Conservation (phyloP, 2,797 vertebrate genomes). For the Halcyon smyrnensis region DNA sequence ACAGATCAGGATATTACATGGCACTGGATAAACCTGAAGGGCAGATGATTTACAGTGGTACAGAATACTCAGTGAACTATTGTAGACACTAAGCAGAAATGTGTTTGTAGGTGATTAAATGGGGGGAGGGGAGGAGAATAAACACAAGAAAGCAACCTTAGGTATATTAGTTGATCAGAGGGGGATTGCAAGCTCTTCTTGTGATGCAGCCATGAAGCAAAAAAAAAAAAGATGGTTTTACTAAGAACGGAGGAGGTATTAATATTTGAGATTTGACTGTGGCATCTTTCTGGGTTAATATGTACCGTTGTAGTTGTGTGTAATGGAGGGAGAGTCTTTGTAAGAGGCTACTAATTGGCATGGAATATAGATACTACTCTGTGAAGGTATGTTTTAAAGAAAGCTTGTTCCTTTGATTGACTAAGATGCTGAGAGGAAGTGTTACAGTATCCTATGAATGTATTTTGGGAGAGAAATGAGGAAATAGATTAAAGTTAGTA, state of each 20-base stretch:
- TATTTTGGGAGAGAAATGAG: background rate
- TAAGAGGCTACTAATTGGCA: background rate
- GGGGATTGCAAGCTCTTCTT: background rate
- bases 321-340: background rate
- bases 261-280: background rate
- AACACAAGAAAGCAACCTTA: background rate
- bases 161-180: accelerated
- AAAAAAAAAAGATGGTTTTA: background rate
- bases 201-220: background rate
- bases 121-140: background rate
- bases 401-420: background rate
- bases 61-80: background rate
- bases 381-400: background rate
- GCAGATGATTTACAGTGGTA: background rate
- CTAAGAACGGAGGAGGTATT: background rate
- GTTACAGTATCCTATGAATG: background rate
- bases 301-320: background rate
- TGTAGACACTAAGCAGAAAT: background rate
- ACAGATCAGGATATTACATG: background rate
- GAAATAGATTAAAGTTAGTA: background rate
- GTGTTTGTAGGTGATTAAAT: background rate
- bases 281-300: background rate
- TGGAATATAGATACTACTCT: background rate
- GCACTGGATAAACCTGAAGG: background rate
- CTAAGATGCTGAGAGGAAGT: background rate